Evolutionary conservation across 1,140 invertebrate genomes (phyloP).

Genomic region (Drosophila murphyi): DNA sequence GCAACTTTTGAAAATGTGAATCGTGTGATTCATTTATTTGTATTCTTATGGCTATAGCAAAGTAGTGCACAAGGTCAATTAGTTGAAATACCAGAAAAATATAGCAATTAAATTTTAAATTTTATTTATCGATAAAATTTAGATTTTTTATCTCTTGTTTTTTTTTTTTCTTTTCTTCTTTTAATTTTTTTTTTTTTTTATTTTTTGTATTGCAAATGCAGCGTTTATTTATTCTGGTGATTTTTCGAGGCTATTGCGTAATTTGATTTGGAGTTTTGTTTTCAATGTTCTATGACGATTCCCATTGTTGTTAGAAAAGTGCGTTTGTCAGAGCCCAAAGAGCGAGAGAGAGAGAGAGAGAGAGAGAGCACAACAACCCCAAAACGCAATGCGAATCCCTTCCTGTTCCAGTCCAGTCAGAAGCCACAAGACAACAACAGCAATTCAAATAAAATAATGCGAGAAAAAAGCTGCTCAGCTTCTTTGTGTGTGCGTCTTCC

Average conservation of each 20-base stretch:
- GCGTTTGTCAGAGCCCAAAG: slow-evolving; percentile 29
- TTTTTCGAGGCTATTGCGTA: slow-evolving; percentile 47
- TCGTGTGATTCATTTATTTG: slow-evolving; percentile 20
- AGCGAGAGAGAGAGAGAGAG: too few species aligned
- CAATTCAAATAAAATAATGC: slow-evolving; percentile 3
- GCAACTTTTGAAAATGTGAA: slow-evolving; percentile 59
- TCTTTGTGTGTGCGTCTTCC: slow-evolving; percentile 62
- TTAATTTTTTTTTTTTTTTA: slow-evolving; percentile 2
- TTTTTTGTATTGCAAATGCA: slow-evolving; percentile 22
- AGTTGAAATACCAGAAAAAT: slow-evolving; percentile 71
- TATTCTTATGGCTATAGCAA: slow-evolving; percentile 40
- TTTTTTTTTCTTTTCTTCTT: slow-evolving; percentile 15
- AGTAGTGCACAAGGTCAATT: slow-evolving; percentile 81
- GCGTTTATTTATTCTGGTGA: neutral
- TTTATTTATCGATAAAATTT: slow-evolving; percentile 34
- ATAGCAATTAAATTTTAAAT: slow-evolving; percentile 57
- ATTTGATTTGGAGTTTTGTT: slow-evolving; percentile 27
- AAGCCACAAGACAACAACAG: slow-evolving; percentile 24
- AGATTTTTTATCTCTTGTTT: slow-evolving; percentile 21
- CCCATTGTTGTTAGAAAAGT: slow-evolving; percentile 38
- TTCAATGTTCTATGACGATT: slow-evolving; percentile 17
- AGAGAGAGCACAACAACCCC: slow-evolving; percentile 41
- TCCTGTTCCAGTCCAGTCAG: slow-evolving; percentile 45
- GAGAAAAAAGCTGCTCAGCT: slow-evolving; percentile 60
- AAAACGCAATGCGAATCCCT: slow-evolving; percentile 41